Conservation (phyloP, 1,140 invertebrate genomes). For the Phymorhynchus buccinoides region DNA sequence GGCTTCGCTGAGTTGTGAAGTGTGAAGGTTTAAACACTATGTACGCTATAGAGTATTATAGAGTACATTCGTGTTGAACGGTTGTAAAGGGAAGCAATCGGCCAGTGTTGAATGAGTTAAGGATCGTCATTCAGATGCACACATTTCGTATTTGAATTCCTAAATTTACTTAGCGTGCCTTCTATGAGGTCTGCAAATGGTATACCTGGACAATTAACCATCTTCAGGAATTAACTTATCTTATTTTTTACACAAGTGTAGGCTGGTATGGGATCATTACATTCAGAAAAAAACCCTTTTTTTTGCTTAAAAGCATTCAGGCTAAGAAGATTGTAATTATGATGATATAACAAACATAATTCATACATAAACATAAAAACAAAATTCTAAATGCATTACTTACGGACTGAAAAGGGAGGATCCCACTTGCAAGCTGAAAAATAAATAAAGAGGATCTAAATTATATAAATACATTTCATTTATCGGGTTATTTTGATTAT, state of each 20-base stretch:
- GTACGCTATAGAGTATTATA: too few relatives aligned
- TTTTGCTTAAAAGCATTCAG: neutral
- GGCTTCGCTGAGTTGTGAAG: too few relatives aligned
- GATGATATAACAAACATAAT: neutral
- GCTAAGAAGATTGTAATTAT: neutral
- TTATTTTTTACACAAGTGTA: neutral
- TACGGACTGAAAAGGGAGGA: slow-evolving; percentile 66
- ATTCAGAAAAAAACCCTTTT: neutral
- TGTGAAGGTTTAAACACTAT: too few relatives aligned
- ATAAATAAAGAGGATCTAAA: slow-evolving; percentile 38
- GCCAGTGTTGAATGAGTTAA: too few relatives aligned
- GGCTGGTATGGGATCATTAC: neutral
- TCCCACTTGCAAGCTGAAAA: slow-evolving; percentile 65
- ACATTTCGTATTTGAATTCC: too few relatives aligned
- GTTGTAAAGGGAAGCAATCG: too few relatives aligned
- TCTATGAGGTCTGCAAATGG: too few relatives aligned
- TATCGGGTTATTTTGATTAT: neutral
- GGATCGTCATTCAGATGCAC: too few relatives aligned
- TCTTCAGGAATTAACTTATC: neutral
- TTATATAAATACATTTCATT: neutral
- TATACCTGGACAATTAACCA: neutral
- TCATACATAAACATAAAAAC: neutral
- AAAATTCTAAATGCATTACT: slow-evolving; percentile 43
- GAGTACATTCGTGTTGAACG: too few relatives aligned
- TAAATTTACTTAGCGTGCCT: too few relatives aligned